Percentiles rank a stretch among this genome's conserved stretches.
Conservation (phyloP, 2,113 vertebrate genomes). For the Misgurnus mizolepis region DNA sequence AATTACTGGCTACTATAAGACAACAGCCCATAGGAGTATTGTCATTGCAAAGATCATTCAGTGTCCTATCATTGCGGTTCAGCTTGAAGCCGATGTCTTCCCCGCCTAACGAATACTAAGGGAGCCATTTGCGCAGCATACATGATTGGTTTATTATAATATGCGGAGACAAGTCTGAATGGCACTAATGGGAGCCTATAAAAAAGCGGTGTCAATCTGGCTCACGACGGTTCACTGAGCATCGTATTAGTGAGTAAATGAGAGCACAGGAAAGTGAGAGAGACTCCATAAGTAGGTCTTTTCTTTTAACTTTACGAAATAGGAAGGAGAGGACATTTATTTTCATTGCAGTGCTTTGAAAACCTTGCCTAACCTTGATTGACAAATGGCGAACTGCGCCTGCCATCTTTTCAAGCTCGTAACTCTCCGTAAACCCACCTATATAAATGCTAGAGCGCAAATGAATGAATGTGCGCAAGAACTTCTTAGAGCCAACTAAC, state of each 20-base stretch:
- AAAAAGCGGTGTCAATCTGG: conserved; percentile 75
- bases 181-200: conserved; percentile 72
- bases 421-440: neutral
- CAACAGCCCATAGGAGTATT: conserved; percentile 23
- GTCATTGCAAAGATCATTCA: conserved; percentile 21
- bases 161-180: conserved; percentile 69
- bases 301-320: conserved; percentile 54
- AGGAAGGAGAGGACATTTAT: conserved; percentile 1
- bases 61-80: neutral
- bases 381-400: neutral
- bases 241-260: conserved; percentile 72
- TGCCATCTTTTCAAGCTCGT: neutral
- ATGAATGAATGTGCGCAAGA: neutral
- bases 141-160: conserved; percentile 76
- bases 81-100: conserved; percentile 18
- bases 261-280: conserved; percentile 31
- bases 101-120: conserved; percentile 39
- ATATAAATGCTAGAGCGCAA: neutral
- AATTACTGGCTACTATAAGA: conserved; percentile 38
- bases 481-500: neutral
- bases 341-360: neutral
- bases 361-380: neutral
- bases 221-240: conserved; percentile 70
- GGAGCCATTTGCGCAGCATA: conserved; percentile 65
- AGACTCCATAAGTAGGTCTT: conserved; percentile 56